phyloP scores from a whole-genome alignment of 2,888 invertebrate species.

The Chydorus sphaericus region DNA sequence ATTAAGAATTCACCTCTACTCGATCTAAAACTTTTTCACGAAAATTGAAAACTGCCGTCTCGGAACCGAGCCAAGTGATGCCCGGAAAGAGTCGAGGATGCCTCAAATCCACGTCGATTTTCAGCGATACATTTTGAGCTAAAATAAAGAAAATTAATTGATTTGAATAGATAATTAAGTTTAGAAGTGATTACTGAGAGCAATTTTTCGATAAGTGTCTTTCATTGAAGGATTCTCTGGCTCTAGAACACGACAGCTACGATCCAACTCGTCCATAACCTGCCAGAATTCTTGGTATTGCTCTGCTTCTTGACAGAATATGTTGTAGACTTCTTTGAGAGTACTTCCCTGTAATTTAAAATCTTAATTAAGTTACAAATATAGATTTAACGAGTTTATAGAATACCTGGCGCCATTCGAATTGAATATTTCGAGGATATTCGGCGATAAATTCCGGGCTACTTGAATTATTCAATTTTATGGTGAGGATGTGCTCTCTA shows the following conservation, averaged over 20 bases:
- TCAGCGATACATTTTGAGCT: neutral
- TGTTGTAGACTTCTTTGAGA: neutral
- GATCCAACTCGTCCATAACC: conserved; percentile 12
- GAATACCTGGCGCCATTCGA: neutral
- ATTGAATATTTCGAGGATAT: neutral
- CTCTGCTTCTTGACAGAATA: neutral
- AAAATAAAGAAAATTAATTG: neutral
- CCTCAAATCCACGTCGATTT: neutral
- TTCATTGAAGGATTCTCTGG: conserved; percentile 12
- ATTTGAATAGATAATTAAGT: neutral
- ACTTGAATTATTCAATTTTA: neutral
- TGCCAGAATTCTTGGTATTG: conserved; percentile 12
- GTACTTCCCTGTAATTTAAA: neutral
- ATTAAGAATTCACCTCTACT: neutral
- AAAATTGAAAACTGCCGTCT: neutral
- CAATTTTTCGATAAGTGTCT: conserved; percentile 1
- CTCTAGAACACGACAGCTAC: neutral
- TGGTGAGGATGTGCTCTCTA: neutral
- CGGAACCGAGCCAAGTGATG: conserved; percentile 7
- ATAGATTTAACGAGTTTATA: neutral
- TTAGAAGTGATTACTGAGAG: neutral
- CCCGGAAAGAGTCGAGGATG: neutral
- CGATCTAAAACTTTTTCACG: neutral
- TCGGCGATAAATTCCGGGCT: neutral
- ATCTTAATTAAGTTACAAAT: neutral